Base-by-base conservation (phyloP, 2,888 invertebrate species). In the Panorpa germanica region DNA sequence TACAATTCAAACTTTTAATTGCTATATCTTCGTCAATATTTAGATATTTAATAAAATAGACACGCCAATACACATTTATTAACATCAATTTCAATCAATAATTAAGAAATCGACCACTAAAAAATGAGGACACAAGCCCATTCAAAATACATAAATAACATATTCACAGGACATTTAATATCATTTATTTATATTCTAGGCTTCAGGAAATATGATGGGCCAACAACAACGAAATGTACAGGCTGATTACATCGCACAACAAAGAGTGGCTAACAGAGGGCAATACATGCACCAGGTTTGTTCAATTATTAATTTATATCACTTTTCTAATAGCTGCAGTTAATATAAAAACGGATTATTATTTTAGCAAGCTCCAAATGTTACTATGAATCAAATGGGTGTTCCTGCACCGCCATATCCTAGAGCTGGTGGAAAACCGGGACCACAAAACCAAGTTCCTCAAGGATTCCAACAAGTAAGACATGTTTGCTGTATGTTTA, bases 371-470 rank as follows among this genome's bases (percentile, higher is more conserved):
- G 75, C 81, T 3, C 82, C 83, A 2, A 85, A 83, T 48, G 83
- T 83, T 2, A 81, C 82, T 2, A 83, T 83, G 83, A 74, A 72
- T 30, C 61, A 70, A 2, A 73, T 74, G 68, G 71, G 70, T 31
- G 78, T 75, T 6, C 74, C 77, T 1, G 78, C 80, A 8, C 78
- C 81, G 2, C 78, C 81, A 0, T 83, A 83, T 53, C 71, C 75
- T 5, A 65, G 81, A 34, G 53, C 60, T 34, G 44, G 48, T 25
- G 50, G 55, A 4, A 52, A 54, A 40, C 54, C 54, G 8, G n/a
- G n/a, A n/a, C n/a, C n/a, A 65, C 53, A 38, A 35, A 32, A 9
- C 4, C 23, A 14, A 12, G 13, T 27, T 8, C 18, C 8, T 19
- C 12, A 7, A 12, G 9, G 19, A 10, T 7, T 14, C 18, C 11